Evolutionary conservation across 1,140 invertebrate species (phyloP).

Genomic region (Fopius arisanus): DNA sequence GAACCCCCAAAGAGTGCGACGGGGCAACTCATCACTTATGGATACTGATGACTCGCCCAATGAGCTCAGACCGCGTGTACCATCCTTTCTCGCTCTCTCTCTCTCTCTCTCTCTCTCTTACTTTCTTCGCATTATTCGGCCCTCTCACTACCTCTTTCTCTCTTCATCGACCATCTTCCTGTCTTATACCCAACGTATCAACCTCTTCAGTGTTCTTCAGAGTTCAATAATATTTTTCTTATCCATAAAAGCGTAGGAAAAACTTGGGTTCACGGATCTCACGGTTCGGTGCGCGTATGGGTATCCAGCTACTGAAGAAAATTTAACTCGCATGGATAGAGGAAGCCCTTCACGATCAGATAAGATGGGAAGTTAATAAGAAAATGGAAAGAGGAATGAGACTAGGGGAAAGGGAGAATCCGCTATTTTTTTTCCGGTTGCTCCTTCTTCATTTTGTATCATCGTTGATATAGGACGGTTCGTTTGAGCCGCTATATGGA

Average conservation of each 20-base stretch:
- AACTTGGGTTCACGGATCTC: conserved; percentile 28
- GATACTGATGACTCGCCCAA: conserved; percentile 67
- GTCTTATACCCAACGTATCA: not conserved
- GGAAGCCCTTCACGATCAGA: conserved; percentile 32
- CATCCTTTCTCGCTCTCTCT: conserved; percentile 21
- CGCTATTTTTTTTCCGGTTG: conserved; percentile 10
- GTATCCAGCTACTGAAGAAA: conserved; percentile 13
- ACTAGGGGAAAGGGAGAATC: not conserved
- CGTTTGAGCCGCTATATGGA: not conserved
- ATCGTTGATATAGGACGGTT: not conserved
- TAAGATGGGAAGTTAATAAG: conserved; percentile 35
- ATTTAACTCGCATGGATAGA: conserved; percentile 24
- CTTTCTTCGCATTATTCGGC: not conserved
- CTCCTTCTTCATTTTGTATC: not conserved
- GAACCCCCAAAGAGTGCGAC: conserved; percentile 32
- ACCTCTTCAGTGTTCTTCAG: conserved; percentile 26
- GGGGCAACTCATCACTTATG: conserved; percentile 65
- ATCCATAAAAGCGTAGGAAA: conserved; percentile 32
- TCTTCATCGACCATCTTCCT: not conserved
- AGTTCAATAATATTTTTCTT: conserved; percentile 61
- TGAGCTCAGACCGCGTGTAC: conserved; percentile 57
- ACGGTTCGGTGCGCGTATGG: conserved; percentile 18
- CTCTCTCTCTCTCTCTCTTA: not conserved
- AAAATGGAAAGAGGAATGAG: conserved; percentile 22
- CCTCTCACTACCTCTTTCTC: not conserved